phyloP scores from a whole-genome alignment of 23 tunicate genomes.

The Ciona savignyi region DNA sequence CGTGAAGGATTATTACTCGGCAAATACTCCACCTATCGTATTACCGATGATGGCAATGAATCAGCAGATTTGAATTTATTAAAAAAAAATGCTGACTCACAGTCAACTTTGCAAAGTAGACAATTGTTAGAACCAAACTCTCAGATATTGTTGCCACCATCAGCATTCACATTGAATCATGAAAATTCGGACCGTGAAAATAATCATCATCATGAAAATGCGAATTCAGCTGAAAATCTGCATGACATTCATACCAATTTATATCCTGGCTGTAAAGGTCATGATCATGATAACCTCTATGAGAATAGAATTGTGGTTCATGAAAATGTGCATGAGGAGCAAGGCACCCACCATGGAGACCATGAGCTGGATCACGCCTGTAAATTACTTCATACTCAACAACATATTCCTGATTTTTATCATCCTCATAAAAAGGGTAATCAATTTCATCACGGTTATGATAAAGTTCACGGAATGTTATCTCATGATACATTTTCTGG shows the following conservation, averaged over 20 bases:
- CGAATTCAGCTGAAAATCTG: too few relatives aligned
- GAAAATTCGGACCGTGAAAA: background rate
- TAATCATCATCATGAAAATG: background rate
- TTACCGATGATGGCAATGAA: background rate
- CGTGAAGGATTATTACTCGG: constrained; percentile 42
- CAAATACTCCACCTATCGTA: background rate
- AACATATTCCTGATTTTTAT: background rate
- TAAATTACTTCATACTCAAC: background rate
- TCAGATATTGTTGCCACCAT: constrained; percentile 31
- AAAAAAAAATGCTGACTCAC: background rate
- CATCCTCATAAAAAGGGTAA: background rate
- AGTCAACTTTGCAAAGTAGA: too few relatives aligned
- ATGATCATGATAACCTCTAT: background rate
- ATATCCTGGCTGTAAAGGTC: too few relatives aligned
- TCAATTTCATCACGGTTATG: background rate
- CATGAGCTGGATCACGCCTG: background rate
- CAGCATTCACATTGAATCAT: constrained; percentile 26
- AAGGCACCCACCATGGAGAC: background rate
- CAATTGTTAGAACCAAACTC: too few relatives aligned
- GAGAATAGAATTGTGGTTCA: too few relatives aligned
- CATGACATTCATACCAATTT: too few relatives aligned
- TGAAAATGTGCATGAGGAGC: too few relatives aligned
- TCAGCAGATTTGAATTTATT: too few relatives aligned
- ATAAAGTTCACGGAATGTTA: background rate
- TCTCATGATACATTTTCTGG: background rate